Evolutionary conservation across 2,113 vertebrate genomes (phyloP), one percentile per base, ranked within the genome.

Genomic region (Thunnus maccoyii): DNA sequence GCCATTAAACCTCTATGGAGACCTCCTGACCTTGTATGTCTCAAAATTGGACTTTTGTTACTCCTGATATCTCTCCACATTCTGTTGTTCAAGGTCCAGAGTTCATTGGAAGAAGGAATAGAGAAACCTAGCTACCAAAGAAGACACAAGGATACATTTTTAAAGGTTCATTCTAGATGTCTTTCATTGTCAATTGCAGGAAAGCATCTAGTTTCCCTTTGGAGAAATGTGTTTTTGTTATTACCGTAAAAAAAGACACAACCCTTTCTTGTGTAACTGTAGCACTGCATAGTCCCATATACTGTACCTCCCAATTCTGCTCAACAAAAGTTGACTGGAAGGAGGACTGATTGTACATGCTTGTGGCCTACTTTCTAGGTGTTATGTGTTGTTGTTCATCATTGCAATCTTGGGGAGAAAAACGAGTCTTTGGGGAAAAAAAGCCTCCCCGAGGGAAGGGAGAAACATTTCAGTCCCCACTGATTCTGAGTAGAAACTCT

Each of bases 361-460:
- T 76, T 57, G 65, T 92, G 91, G 72, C 91, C 91, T 89, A 92
- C 84, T 92, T 90, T 91, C 72, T 27, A 72, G 9, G 61, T 84
- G 82, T 85, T 89, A 51, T 64, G 65, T 87, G 80, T 88, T 92
- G 87, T 83, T 89, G 86, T 92, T 92, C 89, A 91, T 88, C 86
- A 88, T 71, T 18, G 79, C 61, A 77, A 66, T 84, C 72, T 77
- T 72, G 27, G 84, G 76, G 62, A 84, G 80, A 25, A 69, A 80
- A 74, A 60, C 7, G 30, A 81, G 84, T 84, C 89, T 83, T 82
- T 64, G 61, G 87, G 87, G 89, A 62, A 30, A 72, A 84, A 78
- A 55, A 61, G 14, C 15, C 60, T 61, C 85, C 89, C 86, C 0
- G 20, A 81, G 86, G 84, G 73, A 71, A 58, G 55, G 86, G 62